Base-by-base conservation (phyloP, 2,888 invertebrate species). In the Prostheceraeus crozeri region DNA sequence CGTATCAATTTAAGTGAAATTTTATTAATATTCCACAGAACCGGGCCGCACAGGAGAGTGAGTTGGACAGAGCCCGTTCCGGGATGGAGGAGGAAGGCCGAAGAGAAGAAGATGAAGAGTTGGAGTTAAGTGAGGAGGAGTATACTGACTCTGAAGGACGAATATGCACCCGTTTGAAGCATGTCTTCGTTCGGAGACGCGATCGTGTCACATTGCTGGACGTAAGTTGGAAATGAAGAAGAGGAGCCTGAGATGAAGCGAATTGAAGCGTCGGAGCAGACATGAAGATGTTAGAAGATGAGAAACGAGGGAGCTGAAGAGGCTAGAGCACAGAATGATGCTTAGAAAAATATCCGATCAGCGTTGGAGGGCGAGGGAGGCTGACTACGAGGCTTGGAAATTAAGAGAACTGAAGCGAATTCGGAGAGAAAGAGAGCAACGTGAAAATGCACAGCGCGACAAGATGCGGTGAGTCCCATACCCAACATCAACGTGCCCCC, bases 311-410 rank as follows among this genome's bases (percentile, higher is more conserved):
- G 91, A 81, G 81, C 60, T 83, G 86, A 70, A 82, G 83, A 63
- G 82, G 84, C 68, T 84, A 87, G 76, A 62, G 65, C 63, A 40
- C 68, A 71, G 35, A 70, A 72, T 55, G 74, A 76, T 62, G 75
- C 67, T 1, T 68, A 67, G 57, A 71, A 71, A 62, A 67, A 66
- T 28, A 62, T 77, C 2, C 67, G 71, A 64, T 72, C 76, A 0
- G 76, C 72, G 19, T 91, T 93, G 72, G 90, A 90, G 71, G 90
- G 91, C 69, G 93, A 94, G 73, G 61, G 82, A 63, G 16, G 62
- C 21, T 6, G 91, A 90, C 71, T 98, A 96, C 70, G 96, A 98
- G 76, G 84, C 87, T 0, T 99, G 98, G 98, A 98, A 99, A 77
- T 77, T 96, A 28, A 81, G 98, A 19, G 98, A 99, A 79, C 80